Evolutionary conservation across 2,888 invertebrate species (phyloP).

Genomic region (Pollenia griseotomentosa): DNA sequence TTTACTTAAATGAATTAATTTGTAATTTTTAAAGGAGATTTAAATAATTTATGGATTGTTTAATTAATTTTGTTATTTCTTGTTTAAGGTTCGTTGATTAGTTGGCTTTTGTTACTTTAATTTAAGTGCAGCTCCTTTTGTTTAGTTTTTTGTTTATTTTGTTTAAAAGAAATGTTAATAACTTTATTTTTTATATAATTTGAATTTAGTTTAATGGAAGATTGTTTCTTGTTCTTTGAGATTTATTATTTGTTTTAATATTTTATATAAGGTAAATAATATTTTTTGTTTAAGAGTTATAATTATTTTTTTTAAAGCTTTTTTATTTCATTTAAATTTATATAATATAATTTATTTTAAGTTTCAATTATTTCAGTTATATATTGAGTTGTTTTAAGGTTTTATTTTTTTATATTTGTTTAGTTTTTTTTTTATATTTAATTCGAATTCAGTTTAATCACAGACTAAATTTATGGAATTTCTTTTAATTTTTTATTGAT

Average conservation of each 20-base stretch:
- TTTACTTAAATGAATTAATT: neutral
- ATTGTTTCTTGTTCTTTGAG: constrained; percentile 58
- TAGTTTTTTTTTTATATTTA: constrained; percentile 42
- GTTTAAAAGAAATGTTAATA: constrained; percentile 74
- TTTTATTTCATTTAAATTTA: constrained; percentile 56
- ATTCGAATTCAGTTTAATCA: constrained; percentile 77
- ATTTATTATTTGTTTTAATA: constrained; percentile 70
- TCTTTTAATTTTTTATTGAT: constrained; percentile 45
- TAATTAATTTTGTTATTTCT: constrained; percentile 37
- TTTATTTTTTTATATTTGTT: constrained; percentile 39
- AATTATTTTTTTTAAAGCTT: constrained; percentile 68
- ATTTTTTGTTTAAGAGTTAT: constrained; percentile 66
- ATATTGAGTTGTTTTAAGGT: constrained; percentile 60
- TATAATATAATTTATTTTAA: constrained; percentile 75
- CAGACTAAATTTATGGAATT: constrained; percentile 80
- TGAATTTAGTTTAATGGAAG: constrained; percentile 70
- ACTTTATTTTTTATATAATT: constrained; percentile 51
- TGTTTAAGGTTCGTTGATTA: constrained; percentile 67
- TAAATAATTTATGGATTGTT: constrained; percentile 19
- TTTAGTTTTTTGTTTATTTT: constrained; percentile 56
- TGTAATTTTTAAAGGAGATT: constrained; percentile 49
- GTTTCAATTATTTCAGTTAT: constrained; percentile 51
- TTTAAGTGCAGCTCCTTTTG: constrained; percentile 28
- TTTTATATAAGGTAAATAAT: constrained; percentile 68
- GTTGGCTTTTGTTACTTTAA: constrained; percentile 39